A percentile compares a stretch with the other conserved stretches of the same genome.
phyloP scores from a whole-genome alignment of 2,888 invertebrate genomes.

The Zhuqinia jingwanae region DNA sequence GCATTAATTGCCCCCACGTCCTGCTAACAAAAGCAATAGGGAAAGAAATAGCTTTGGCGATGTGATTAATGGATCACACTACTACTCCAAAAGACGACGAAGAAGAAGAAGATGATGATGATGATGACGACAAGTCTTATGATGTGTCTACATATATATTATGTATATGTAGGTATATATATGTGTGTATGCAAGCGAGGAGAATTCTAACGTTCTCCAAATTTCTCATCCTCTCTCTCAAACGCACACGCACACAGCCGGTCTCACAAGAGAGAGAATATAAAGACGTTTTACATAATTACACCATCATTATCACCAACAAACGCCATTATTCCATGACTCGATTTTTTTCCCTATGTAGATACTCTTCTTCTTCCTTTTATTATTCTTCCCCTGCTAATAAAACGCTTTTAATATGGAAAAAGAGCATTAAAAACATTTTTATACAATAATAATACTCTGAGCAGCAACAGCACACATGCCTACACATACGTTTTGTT shows the following conservation, averaged over 20 bases:
- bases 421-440: neutral
- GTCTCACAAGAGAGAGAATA: slow-evolving; percentile 10
- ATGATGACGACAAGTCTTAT: neutral
- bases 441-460: too few relatives aligned
- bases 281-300: slow-evolving; percentile 60
- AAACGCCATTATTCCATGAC: neutral
- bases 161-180: too few relatives aligned
- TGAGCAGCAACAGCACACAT: too few relatives aligned
- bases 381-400: neutral
- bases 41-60: neutral
- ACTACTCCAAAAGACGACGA: neutral
- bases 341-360: too few relatives aligned
- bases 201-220: slow-evolving; percentile 36
- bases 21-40: neutral
- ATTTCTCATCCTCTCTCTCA: neutral
- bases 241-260: neutral
- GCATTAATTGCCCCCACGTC: slow-evolving; percentile 48
- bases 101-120: neutral
- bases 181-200: neutral
- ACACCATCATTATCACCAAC: slow-evolving; percentile 58
- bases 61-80: slow-evolving; percentile 47
- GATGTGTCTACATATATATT: neutral
- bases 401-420: slow-evolving; percentile 16
- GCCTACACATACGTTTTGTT: too few relatives aligned
- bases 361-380: neutral